Evolutionary conservation across 2,888 invertebrate species (phyloP).

Genomic region (Abrostola triplasia): DNA sequence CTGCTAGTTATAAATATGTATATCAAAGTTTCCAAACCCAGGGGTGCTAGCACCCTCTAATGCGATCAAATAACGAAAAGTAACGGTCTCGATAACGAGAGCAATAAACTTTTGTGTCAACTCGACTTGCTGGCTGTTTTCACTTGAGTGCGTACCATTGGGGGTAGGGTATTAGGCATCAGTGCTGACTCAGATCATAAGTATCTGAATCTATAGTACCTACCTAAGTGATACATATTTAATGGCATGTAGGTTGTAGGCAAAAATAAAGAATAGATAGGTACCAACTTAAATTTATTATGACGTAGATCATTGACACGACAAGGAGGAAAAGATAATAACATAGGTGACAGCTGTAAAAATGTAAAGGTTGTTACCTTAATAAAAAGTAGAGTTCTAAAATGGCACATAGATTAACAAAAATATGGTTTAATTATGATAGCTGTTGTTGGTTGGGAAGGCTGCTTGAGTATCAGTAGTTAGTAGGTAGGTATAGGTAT

Average conservation of each 20-base stretch:
- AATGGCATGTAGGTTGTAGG: too few relatives aligned
- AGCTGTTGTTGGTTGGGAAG: too few relatives aligned
- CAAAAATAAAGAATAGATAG: too few relatives aligned
- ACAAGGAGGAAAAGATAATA: not conserved
- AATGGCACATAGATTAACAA: not conserved
- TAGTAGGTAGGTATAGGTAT: too few relatives aligned
- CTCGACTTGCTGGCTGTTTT: constrained; percentile 74
- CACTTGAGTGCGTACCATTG: constrained; percentile 76
- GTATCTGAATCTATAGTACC: constrained; percentile 28
- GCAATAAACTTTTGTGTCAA: constrained; percentile 78
- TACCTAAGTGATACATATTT: not conserved
- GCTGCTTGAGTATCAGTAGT: too few relatives aligned
- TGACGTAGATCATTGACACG: not conserved
- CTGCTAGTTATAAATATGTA: constrained; percentile 17
- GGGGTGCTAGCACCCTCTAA: constrained; percentile 74
- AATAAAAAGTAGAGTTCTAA: not conserved
- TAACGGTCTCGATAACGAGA: constrained; percentile 84
- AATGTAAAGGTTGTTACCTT: not conserved
- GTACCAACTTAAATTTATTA: too few relatives aligned
- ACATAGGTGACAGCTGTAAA: not conserved
- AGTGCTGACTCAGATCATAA: constrained; percentile 40
- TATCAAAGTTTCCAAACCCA: constrained; percentile 27
- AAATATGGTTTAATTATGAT: too few relatives aligned
- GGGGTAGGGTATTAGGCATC: constrained; percentile 52
- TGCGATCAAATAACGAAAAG: constrained; percentile 85